Percentiles rank a stretch among this genome's conserved stretches.
Evolutionary conservation across 2,113 vertebrate species (phyloP).

Genomic region (Prinia subflava): DNA sequence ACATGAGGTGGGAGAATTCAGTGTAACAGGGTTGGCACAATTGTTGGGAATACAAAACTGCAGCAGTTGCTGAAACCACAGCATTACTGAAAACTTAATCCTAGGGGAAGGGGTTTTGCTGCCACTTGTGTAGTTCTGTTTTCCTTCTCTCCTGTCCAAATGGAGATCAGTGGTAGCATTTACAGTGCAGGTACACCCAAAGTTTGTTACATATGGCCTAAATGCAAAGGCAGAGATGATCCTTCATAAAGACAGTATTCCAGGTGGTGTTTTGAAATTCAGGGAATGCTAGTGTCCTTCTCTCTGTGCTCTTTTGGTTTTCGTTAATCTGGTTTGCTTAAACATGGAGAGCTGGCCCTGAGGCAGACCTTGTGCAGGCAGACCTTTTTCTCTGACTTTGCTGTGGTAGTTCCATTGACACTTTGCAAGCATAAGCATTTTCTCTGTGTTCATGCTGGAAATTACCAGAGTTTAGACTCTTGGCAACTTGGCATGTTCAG

Average conservation of each 20-base stretch:
- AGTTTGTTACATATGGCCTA: neutral
- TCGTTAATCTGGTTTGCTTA: neutral
- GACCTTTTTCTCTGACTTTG: neutral
- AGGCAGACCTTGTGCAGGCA: neutral
- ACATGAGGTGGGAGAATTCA: neutral
- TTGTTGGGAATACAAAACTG: neutral
- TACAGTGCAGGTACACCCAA: neutral
- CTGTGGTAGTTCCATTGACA: neutral
- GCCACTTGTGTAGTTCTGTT: neutral
- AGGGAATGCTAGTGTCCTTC: neutral
- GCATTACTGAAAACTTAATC: neutral
- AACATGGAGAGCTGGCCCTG: neutral
- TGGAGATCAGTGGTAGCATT: neutral
- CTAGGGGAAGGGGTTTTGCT: neutral
- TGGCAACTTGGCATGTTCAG: neutral
- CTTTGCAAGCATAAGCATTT: neutral
- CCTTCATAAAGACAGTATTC: neutral
- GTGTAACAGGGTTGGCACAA: neutral
- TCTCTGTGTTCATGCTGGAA: neutral
- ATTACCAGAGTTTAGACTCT: neutral
- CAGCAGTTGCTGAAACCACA: neutral
- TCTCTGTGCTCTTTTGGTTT: neutral
- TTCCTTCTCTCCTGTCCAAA: neutral
- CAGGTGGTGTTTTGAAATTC: neutral
- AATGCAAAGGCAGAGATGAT: neutral